Conservation (phyloP, 2,797 vertebrate genomes). For the Sebastes aleutianus region DNA sequence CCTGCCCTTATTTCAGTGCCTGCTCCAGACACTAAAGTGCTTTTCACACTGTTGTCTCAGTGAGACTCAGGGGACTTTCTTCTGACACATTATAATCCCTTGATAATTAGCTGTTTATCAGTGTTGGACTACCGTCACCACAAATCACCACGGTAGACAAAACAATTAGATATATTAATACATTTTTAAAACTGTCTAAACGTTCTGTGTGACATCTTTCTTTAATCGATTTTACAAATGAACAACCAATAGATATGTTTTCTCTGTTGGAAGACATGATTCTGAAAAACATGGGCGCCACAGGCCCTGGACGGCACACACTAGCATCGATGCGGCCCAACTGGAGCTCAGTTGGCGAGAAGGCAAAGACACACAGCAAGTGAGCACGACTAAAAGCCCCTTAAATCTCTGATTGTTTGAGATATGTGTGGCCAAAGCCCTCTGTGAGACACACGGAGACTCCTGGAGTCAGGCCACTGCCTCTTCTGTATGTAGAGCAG, state of each 20-base stretch:
- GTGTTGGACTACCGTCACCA: neutral
- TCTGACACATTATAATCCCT: constrained; percentile 25
- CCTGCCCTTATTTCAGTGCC: neutral
- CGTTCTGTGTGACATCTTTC: neutral
- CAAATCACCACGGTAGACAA: constrained; percentile 10
- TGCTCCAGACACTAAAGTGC: constrained; percentile 1
- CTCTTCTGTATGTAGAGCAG: constrained; percentile 77
- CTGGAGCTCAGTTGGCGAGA: constrained; percentile 44
- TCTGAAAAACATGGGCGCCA: constrained; percentile 5
- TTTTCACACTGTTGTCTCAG: constrained; percentile 29
- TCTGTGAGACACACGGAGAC: constrained; percentile 47
- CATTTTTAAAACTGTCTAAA: neutral
- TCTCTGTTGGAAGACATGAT: neutral
- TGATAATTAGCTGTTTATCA: constrained; percentile 45
- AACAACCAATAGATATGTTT: neutral
- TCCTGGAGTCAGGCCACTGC: constrained; percentile 74
- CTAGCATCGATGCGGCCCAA: constrained; percentile 12
- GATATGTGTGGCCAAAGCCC: constrained; percentile 57
- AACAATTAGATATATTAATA: constrained; percentile 8
- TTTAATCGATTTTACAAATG: neutral
- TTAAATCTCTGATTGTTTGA: constrained; percentile 64
- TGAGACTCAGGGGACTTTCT: constrained; percentile 26
- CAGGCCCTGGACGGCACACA: constrained; percentile 1
- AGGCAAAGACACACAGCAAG: constrained; percentile 51
- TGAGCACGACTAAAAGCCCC: constrained; percentile 54